A percentile compares a stretch with the other conserved stretches of the same genome.
Conservation (phyloP, 2,113 vertebrate genomes). For the Lophotis ruficrista region DNA sequence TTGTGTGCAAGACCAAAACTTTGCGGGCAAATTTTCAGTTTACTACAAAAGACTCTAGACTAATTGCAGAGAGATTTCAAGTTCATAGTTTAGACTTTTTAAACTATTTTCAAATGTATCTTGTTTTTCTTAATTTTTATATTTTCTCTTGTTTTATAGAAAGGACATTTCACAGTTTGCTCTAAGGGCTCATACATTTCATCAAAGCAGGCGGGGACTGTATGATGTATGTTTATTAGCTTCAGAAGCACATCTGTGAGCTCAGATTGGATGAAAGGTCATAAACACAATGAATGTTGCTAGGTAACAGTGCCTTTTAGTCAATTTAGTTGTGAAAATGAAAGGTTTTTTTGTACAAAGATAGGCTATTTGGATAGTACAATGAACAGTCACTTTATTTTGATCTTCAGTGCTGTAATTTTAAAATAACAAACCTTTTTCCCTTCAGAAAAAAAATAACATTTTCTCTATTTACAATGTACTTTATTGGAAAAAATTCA, state of each 20-base stretch:
- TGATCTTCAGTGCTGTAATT: constrained; percentile 80
- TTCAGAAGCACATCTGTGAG: constrained; percentile 83
- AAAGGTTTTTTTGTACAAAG: constrained; percentile 79
- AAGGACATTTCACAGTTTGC: constrained; percentile 54
- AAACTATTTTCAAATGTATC: constrained; percentile 43
- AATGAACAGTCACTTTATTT: constrained; percentile 85
- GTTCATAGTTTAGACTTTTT: background rate
- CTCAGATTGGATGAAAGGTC: constrained; percentile 84
- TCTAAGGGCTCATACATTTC: constrained; percentile 46
- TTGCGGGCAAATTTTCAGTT: background rate
- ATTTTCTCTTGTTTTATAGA: constrained; percentile 52
- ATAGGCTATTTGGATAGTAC: constrained; percentile 80
- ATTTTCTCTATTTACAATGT: constrained; percentile 65
- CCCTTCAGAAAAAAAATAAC: background rate
- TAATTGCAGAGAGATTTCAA: constrained; percentile 14
- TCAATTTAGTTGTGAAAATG: constrained; percentile 85
- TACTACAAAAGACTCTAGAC: background rate
- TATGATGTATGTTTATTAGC: constrained; percentile 83
- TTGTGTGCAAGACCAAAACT: background rate
- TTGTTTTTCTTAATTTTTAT: constrained; percentile 10
- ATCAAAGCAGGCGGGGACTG: constrained; percentile 68
- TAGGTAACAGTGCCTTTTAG: constrained; percentile 86
- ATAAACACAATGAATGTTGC: constrained; percentile 87
- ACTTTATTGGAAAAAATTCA: constrained; percentile 54
- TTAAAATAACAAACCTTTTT: constrained; percentile 75